A percentile compares a stretch with the other conserved stretches of the same genome.
phyloP scores from a whole-genome alignment of 2,113 vertebrate species.

The Lepus europaeus region DNA sequence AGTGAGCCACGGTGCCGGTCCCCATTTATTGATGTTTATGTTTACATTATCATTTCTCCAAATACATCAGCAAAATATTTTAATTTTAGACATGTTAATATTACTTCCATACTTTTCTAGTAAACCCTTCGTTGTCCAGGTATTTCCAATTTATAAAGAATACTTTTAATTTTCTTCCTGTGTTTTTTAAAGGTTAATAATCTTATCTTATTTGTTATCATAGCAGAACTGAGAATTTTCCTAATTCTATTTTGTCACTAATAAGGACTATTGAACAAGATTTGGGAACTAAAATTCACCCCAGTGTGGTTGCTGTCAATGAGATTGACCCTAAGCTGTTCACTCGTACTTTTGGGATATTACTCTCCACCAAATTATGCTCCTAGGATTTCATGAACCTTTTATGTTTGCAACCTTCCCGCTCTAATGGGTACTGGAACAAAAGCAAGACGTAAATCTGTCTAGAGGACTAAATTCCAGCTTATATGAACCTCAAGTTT shows the following conservation, averaged over 20 bases:
- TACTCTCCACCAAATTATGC: conserved; percentile 64
- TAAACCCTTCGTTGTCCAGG: conserved; percentile 47
- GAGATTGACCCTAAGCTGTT: conserved; percentile 59
- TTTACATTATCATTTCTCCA: not conserved
- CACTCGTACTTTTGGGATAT: conserved; percentile 63
- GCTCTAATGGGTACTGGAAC: conserved; percentile 71
- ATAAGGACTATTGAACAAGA: conserved; percentile 54
- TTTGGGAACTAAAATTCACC: conserved; percentile 37
- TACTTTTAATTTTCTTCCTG: not conserved
- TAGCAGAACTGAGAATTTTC: conserved; percentile 54
- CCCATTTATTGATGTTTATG: not conserved
- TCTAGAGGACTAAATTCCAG: conserved; percentile 60
- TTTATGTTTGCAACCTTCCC: conserved; percentile 55
- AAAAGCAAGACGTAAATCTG: conserved; percentile 72
- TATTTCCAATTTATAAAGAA: not conserved
- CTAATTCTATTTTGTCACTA: conserved; percentile 57
- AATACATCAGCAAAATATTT: conserved; percentile 25
- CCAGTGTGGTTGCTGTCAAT: conserved; percentile 38
- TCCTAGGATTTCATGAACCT: conserved; percentile 55
- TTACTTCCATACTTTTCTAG: conserved; percentile 23
- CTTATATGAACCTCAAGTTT: conserved; percentile 33
- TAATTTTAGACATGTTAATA: conserved; percentile 30
- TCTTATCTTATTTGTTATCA: conserved; percentile 55
- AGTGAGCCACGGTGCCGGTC: not conserved
- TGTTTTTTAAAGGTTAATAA: conserved; percentile 29